phyloP scores from a whole-genome alignment of 2,888 invertebrate genomes.

The Drosophila birchii region DNA sequence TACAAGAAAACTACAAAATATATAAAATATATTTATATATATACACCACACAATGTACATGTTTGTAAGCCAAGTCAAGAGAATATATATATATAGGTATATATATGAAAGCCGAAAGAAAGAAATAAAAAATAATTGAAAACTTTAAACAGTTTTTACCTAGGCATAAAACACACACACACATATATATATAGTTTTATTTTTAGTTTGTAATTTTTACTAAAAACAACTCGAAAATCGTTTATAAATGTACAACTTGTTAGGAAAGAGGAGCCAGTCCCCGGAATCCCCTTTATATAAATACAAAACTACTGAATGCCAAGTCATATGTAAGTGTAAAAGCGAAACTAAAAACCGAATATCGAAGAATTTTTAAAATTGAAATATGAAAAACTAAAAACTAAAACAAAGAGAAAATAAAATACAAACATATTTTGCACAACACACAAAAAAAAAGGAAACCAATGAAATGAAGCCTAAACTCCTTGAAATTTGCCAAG shows the following conservation, averaged over 20 bases:
- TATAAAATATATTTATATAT: constrained; percentile 71
- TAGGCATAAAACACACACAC: constrained; percentile 8
- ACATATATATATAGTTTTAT: constrained; percentile 47
- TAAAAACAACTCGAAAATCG: constrained; percentile 52
- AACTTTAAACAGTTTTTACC: constrained; percentile 34
- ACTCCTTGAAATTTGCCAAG: constrained; percentile 19
- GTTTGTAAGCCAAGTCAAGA: constrained; percentile 74
- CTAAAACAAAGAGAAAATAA: constrained; percentile 38
- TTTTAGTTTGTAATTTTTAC: constrained; percentile 53
- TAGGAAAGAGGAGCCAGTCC: constrained; percentile 30
- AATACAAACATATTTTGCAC: constrained; percentile 36
- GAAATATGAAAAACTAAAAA: constrained; percentile 31
- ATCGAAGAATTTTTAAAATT: constrained; percentile 51
- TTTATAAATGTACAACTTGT: constrained; percentile 66
- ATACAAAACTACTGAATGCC: constrained; percentile 50
- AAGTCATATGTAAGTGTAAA: constrained; percentile 66
- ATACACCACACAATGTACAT: constrained; percentile 57
- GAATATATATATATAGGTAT: constrained; percentile 21
- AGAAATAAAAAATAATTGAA: constrained; percentile 27
- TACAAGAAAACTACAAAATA: constrained; percentile 47
- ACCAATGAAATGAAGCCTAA: constrained; percentile 1
- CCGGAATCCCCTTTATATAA: constrained; percentile 30
- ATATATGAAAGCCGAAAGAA: constrained; percentile 16
- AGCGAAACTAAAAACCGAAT: constrained; percentile 37
- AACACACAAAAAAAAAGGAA: constrained; percentile 21